Conservation (phyloP, 2,797 vertebrate genomes). For the Pseudochirops corinnae region DNA sequence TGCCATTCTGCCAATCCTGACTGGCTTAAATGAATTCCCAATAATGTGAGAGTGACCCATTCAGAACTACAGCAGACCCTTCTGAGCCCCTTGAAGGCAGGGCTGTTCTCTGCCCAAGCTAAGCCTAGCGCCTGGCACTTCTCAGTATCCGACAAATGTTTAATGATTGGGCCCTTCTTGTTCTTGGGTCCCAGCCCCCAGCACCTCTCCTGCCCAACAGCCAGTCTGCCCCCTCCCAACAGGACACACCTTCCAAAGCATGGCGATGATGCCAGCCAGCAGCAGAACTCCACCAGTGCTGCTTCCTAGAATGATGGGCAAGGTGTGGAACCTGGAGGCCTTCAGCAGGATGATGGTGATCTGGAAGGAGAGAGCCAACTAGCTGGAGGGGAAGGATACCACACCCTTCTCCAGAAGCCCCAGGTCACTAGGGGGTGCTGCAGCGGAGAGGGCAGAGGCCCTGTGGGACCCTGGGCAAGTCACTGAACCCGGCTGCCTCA, state of each 20-base stretch:
- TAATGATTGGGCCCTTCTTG: not conserved
- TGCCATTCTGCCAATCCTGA: not conserved
- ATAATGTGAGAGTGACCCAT: not conserved
- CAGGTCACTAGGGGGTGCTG: not conserved
- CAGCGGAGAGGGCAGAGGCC: not conserved
- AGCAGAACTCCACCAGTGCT: constrained; percentile 84
- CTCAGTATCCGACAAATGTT: not conserved
- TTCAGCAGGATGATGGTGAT: constrained; percentile 82
- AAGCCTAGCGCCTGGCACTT: not conserved
- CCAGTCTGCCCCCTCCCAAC: not conserved
- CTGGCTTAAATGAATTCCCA: not conserved
- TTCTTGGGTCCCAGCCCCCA: not conserved
- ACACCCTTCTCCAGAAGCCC: constrained; percentile 42
- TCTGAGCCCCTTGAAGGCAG: too few relatives aligned
- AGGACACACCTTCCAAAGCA: constrained; percentile 86
- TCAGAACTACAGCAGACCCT: too few relatives aligned
- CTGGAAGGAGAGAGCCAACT: constrained; percentile 75
- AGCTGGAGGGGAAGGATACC: not conserved
- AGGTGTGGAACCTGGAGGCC: constrained; percentile 35
- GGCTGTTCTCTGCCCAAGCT: too few relatives aligned
- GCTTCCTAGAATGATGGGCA: constrained; percentile 81
- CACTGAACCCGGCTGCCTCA: not conserved
- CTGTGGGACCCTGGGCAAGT: not conserved
- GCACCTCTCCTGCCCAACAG: not conserved
- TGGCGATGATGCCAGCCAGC: constrained; percentile 81